Evolutionary conservation across 2,888 invertebrate species (phyloP).

Genomic region (Mythimna albipuncta): DNA sequence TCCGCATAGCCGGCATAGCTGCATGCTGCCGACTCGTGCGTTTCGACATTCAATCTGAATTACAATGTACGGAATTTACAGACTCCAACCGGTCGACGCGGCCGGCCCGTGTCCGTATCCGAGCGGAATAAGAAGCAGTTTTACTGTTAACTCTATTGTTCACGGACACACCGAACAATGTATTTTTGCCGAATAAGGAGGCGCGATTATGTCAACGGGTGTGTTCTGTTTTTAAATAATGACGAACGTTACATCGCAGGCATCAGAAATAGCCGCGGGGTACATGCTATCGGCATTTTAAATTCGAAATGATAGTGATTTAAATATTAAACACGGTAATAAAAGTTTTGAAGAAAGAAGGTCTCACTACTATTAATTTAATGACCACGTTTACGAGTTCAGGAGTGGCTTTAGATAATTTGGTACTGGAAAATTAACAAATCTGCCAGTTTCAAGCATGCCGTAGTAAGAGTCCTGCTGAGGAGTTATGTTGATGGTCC

Average conservation of each 20-base stretch:
- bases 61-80: slow-evolving; percentile 87
- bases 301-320: slow-evolving; percentile 63
- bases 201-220: slow-evolving; percentile 88
- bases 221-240: slow-evolving; percentile 88
- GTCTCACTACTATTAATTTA: slow-evolving; percentile 26
- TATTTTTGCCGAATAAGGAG: slow-evolving; percentile 88
- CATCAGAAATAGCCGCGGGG: slow-evolving; percentile 77
- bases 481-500: neutral
- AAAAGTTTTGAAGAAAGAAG: slow-evolving; percentile 49
- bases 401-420: slow-evolving; percentile 14
- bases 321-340: slow-evolving; percentile 58
- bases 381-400: slow-evolving; percentile 17
- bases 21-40: slow-evolving; percentile 88
- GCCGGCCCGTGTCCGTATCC: slow-evolving; percentile 82
- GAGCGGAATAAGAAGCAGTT: slow-evolving; percentile 89
- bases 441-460: neutral
- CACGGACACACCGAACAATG: slow-evolving; percentile 86
- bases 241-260: slow-evolving; percentile 73
- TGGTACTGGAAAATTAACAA: neutral
- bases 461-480: neutral
- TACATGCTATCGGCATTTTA: slow-evolving; percentile 74
- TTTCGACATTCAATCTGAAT: slow-evolving; percentile 88
- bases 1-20: slow-evolving; percentile 85
- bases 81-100: slow-evolving; percentile 75
- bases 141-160: slow-evolving; percentile 89